Base-by-base conservation (phyloP, 2,888 invertebrate genomes). In the Drosophila emarginata region DNA sequence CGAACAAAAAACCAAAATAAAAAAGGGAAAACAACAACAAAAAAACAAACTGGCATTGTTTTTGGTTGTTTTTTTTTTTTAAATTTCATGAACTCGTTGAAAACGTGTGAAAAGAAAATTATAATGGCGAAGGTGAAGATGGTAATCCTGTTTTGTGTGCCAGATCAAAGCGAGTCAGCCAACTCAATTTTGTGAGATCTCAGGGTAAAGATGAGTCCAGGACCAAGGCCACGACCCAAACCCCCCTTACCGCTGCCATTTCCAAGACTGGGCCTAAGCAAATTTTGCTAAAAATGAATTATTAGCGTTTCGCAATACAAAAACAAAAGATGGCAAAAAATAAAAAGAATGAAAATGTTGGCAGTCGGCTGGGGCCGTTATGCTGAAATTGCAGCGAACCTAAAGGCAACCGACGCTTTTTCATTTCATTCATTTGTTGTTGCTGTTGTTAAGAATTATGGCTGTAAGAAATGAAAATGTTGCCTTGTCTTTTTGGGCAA, bases 211-310 rank as follows among this genome's bases (percentile, higher is more conserved):
- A 50, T 32, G 36, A 18, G 32, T 21, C 32, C 12, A 32, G 26
- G 15, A 39, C 59, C 37, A 72, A 58, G 52, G 53, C 53, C 14
- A 18, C 2, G 28, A 57, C 11, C 32, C 32, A 1, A n/a, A n/a
- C 11, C 28, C 5, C 28, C 4, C 28, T 6, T 28, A 9, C 71
- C 9, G 39, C 74, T 2, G 18, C 40, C 18, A 18, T 9, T 11
- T 12, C 45, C 18, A 18, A 4, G 12, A 21, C 21, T 21, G 12
- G 45, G 21, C 45, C 45, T 70, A 78, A 80, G 76, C 72, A 85
- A 82, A 80, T 80, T 85, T 82, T 69, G 77, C 82, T 68, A 72
- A 87, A 87, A 87, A 87, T 89, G 88, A 89, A 87, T 88, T 89
- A 89, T 89, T 86, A 76, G 79, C 77, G 70, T 73, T 85, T 21